phyloP scores from a whole-genome alignment of 2,113 vertebrate species.

The Sakesphorus luctuosus region DNA sequence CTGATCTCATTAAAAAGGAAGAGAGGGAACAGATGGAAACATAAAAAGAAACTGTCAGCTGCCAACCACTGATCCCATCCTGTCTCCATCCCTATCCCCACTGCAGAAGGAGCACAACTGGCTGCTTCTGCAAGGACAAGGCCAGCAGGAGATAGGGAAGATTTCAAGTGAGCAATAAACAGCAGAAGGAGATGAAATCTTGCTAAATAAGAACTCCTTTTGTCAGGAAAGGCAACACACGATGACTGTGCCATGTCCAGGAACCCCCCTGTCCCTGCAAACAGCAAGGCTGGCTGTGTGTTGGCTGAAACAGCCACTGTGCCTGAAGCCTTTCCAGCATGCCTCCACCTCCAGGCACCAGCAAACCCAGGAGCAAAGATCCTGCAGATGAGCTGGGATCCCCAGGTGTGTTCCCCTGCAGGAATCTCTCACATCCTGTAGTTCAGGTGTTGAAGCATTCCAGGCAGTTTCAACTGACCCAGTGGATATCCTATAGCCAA shows the following conservation, averaged over 20 bases:
- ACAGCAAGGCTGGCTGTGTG: not conserved
- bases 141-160: not conserved
- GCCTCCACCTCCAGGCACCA: not conserved
- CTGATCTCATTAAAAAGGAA: conserved; percentile 63
- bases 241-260: not conserved
- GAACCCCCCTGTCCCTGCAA: not conserved
- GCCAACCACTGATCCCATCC: conserved; percentile 20
- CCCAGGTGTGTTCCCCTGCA: not conserved
- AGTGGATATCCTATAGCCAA: not conserved
- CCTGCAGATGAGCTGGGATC: not conserved
- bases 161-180: conserved; percentile 6
- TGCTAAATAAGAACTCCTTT: not conserved
- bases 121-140: conserved; percentile 27
- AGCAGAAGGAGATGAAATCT: not conserved
- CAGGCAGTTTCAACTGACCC: not conserved
- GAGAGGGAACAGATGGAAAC: conserved; percentile 64
- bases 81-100: not conserved
- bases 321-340: not conserved
- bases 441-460: not conserved
- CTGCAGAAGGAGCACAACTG: not conserved
- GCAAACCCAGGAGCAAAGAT: not conserved
- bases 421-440: not conserved
- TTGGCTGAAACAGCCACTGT: not conserved
- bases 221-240: not conserved
- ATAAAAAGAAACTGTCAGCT: conserved; percentile 57